Conservation (phyloP, 1,140 invertebrate genomes). For the Delia radicum region DNA sequence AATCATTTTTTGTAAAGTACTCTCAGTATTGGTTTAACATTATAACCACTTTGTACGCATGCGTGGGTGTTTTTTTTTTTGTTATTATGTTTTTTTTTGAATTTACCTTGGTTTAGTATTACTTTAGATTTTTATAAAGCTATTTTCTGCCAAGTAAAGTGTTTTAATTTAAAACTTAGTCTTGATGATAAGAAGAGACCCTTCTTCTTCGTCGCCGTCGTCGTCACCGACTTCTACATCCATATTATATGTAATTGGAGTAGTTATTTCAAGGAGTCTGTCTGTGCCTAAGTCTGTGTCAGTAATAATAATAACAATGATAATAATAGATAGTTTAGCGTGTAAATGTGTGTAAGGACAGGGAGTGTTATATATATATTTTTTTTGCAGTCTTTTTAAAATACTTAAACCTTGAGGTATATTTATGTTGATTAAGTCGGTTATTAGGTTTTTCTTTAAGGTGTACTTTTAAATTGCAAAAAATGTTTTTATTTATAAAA, state of each 20-base stretch:
- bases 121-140: neutral
- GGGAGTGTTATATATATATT: neutral
- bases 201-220: neutral
- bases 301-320: neutral
- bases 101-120: neutral
- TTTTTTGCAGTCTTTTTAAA: neutral
- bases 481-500: no score
- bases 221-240: no score
- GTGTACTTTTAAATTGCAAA: no score
- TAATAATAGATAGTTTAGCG: slow-evolving; percentile 16
- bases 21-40: neutral
- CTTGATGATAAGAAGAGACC: neutral
- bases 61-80: neutral
- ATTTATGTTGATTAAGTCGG: no score
- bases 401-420: no score
- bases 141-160: neutral
- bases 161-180: neutral
- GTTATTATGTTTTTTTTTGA: neutral
- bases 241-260: neutral
- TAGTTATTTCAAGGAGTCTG: slow-evolving; percentile 1
- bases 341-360: neutral
- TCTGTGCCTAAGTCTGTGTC: neutral
- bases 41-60: neutral
- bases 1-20: no score
- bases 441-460: no score